A percentile compares a stretch with the other conserved stretches of the same genome.
Conservation (phyloP, 2,888 invertebrate genomes). For the Elegia similella region DNA sequence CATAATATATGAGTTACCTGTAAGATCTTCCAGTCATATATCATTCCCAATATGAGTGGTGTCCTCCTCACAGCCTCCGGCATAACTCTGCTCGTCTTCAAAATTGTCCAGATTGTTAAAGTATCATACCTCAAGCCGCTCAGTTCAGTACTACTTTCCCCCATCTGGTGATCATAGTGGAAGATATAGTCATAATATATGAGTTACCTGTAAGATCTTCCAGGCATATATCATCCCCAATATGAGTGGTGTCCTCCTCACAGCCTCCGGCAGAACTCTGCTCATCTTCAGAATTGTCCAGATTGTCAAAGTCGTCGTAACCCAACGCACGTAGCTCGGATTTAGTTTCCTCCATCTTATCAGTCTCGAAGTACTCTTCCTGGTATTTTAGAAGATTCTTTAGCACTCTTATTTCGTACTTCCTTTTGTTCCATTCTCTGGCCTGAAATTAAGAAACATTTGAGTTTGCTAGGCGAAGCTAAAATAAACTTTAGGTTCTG, state of each 20-base stretch:
- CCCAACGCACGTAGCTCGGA: conserved; percentile 72
- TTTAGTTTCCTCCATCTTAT: conserved; percentile 77
- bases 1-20: conserved; percentile 68
- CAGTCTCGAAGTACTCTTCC: conserved; percentile 73
- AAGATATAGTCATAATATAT: background rate
- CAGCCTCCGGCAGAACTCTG: conserved; percentile 71
- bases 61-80: too few species aligned
- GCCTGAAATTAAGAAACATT: conserved; percentile 58
- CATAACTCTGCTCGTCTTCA: too few species aligned
- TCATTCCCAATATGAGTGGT: conserved; percentile 85
- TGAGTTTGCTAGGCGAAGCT: background rate
- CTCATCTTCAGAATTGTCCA: conserved; percentile 75
- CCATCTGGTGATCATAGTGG: too few species aligned
- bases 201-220: conserved; percentile 85
- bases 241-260: conserved; percentile 82
- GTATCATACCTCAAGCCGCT: too few species aligned
- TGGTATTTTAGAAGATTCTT: conserved; percentile 80
- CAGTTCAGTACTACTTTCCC: too few species aligned
- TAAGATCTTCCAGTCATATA: conserved; percentile 87
- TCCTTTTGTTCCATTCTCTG: conserved; percentile 64
- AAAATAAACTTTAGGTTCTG: too few species aligned
- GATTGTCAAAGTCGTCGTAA: conserved; percentile 63
- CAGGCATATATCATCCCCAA: conserved; percentile 87
- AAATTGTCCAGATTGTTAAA: too few species aligned
- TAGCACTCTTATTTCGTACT: conserved; percentile 83